Evolutionary conservation across 2,888 invertebrate species (phyloP).

Genomic region (Vanessa cardui): DNA sequence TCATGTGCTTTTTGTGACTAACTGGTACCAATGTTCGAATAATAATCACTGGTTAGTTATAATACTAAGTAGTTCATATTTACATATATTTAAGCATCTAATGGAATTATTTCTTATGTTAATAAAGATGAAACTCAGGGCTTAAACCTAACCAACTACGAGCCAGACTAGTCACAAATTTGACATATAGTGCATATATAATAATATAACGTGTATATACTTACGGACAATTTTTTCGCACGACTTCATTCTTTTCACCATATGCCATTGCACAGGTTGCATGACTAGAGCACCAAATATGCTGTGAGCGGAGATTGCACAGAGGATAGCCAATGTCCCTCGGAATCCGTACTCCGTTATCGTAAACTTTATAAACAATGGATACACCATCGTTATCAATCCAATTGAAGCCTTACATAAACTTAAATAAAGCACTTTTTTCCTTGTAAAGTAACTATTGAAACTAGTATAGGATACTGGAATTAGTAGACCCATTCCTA

Average conservation of each 20-base stretch:
- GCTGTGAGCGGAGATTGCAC: constrained; percentile 86
- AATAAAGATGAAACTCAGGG: too few species aligned
- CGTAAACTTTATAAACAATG: constrained; percentile 84
- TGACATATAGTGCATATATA: background rate
- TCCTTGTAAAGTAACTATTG: constrained; percentile 88
- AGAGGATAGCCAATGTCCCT: constrained; percentile 86
- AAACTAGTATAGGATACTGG: constrained; percentile 89
- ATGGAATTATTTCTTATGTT: too few species aligned
- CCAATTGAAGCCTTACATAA: constrained; percentile 87
- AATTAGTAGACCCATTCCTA: constrained; percentile 87
- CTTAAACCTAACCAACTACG: too few species aligned
- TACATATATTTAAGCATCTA: too few species aligned
- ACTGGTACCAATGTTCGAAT: too few species aligned
- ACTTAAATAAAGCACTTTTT: constrained; percentile 87
- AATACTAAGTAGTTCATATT: too few species aligned
- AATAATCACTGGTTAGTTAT: too few species aligned
- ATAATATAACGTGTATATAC: constrained; percentile 46
- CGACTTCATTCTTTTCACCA: constrained; percentile 74
- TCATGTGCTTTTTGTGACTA: too few species aligned
- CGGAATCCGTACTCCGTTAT: constrained; percentile 86
- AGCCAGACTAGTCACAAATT: too few species aligned
- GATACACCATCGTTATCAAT: constrained; percentile 86
- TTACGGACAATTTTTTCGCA: constrained; percentile 74
- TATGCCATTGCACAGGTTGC: constrained; percentile 89
- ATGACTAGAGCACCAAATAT: constrained; percentile 86